Evolutionary conservation across 1,140 invertebrate species (phyloP), one percentile per base, ranked within the genome.

Genomic region (Euschistus heros): DNA sequence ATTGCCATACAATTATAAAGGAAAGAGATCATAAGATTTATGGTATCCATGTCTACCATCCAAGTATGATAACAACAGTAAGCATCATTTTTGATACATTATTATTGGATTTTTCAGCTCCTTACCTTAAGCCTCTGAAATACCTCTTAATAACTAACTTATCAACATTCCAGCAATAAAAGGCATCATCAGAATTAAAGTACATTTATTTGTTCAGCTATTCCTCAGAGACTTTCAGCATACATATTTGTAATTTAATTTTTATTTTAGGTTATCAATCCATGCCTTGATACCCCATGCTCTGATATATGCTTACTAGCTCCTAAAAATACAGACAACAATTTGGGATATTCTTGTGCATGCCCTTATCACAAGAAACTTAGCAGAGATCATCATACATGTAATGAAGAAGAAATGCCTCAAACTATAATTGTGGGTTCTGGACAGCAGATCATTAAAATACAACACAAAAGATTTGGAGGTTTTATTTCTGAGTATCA

Each of bases 261-360:
- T n/a, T n/a, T n/a, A n/a, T 71, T 68, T 66, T 50, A 78, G 75
- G 62, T 69, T n/a, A 18, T 15, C 0, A 91, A 92, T 77, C 86
- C 87, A 7, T 97, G 93, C 73, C 71, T 71, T 20, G 69, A 75
- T 54, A 75, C 80, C 37, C 73, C 77, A 0, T 96, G 93, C 73
- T 85, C 83, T 22, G 86, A 95, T 72, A 73, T 96, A 20, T 96
- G 93, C 71, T 74, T 96, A 1, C 73, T 95, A 33, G 81, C 81
- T 5, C 82, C 84, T 0, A 76, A 76, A 24, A 22, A 47, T 27
- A n/a, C 10, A 10, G 22, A 47, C 14, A 76, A 71, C 0, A 77
- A 73, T 0, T 63, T 61, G 1, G 24, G 17, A 13, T 85, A 83
- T 70, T 78, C 78, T 0, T 97, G 93, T 75, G 84, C 82, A 7